Evolutionary conservation across 2,797 vertebrate species (phyloP).

Genomic region (Heteromormyrus szaboi): DNA sequence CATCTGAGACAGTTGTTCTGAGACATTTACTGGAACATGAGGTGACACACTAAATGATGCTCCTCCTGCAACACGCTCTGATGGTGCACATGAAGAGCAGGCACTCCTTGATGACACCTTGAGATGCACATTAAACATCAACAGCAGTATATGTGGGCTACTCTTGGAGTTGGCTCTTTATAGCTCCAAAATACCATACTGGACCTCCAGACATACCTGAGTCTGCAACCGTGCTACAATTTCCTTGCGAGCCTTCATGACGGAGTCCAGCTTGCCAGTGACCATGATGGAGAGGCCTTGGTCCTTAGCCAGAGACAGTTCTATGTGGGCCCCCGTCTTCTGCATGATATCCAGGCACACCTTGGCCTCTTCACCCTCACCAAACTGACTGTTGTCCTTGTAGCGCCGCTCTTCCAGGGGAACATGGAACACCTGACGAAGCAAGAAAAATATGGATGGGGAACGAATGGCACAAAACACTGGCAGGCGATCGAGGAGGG

Average conservation of each 20-base stretch:
- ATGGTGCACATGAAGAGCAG: not conserved
- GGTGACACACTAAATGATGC: not conserved
- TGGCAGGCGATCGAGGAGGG: not conserved
- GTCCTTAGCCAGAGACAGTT: conserved; percentile 74
- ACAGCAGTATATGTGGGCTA: not conserved
- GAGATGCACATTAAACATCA: not conserved
- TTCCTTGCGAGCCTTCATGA: conserved; percentile 75
- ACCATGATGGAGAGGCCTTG: conserved; percentile 77
- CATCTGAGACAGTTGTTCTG: not conserved
- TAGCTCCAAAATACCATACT: not conserved
- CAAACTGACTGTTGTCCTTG: conserved; percentile 77
- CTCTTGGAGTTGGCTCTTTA: not conserved
- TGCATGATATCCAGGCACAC: conserved; percentile 76
- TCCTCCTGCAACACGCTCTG: not conserved
- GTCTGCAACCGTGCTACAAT: conserved; percentile 73
- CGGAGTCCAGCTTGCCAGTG: conserved; percentile 69
- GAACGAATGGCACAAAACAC: not conserved
- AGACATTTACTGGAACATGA: not conserved
- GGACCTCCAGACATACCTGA: conserved; percentile 51
- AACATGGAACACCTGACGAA: conserved; percentile 64
- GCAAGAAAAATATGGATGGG: not conserved
- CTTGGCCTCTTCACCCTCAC: conserved; percentile 71
- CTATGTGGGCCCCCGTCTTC: conserved; percentile 70
- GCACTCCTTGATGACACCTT: not conserved
- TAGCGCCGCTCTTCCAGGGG: conserved; percentile 74